These are phyloP conservation scores for Lasioglossum calceatum DNA, from an alignment of 2,888 invertebrate species.

Conservation along the genomic window DNA sequence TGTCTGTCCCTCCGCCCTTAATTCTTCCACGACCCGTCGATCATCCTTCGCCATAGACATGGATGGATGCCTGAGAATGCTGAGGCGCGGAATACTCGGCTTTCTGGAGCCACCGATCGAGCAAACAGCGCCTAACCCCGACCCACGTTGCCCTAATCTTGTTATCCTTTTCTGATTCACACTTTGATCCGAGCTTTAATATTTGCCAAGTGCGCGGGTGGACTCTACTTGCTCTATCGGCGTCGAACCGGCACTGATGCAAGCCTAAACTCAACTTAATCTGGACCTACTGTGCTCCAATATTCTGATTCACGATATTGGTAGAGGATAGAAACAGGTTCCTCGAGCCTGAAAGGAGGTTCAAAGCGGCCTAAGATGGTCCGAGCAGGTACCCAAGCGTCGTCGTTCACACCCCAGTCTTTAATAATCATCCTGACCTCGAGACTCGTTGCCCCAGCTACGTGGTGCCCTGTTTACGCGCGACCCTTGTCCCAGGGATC, in stretches of 20 bases:
- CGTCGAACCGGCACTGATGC: neutral
- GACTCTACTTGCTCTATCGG: neutral
- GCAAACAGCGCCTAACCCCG: neutral
- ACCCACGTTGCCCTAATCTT: neutral
- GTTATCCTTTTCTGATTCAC: neutral
- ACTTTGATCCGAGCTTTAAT: neutral
- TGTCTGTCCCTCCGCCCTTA: conserved; percentile 47
- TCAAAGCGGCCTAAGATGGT: neutral
- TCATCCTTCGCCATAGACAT: conserved; percentile 68
- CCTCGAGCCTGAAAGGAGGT: neutral
- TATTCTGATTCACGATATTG: neutral
- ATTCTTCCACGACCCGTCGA: conserved; percentile 68
- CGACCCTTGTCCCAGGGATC: conserved; percentile 68
- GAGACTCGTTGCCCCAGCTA: conserved; percentile 69
- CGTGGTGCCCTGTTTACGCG: conserved; percentile 67
- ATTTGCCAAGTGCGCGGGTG: neutral
- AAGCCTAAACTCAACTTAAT: no score
- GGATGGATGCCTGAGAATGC: conserved; percentile 50
- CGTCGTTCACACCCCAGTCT: neutral
- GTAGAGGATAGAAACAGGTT: neutral
- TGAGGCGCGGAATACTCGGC: conserved; percentile 10
- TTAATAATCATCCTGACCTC: conserved; percentile 31
- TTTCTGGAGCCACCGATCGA: neutral
- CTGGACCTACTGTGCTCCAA: neutral
- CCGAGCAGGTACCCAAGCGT: neutral